Base-by-base conservation (phyloP, 2,797 vertebrate genomes). In the Sebastes minor region DNA sequence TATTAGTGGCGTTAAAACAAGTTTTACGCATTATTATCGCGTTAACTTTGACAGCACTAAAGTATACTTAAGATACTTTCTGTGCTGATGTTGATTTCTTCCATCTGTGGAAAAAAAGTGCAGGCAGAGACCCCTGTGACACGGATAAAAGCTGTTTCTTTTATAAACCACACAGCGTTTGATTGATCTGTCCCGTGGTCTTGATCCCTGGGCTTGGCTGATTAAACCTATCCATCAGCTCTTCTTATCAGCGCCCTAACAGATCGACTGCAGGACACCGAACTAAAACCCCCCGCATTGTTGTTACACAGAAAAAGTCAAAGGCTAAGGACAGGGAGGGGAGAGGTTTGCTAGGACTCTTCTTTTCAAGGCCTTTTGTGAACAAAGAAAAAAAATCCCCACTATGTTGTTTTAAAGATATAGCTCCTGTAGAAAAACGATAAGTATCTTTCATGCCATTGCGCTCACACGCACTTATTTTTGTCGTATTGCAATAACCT, bases 221-320 rank as follows among this genome's bases (percentile, higher is more conserved):
- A 95, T 95, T 95, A 95, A 94, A 94, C 92, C 93, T 88, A 94
- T 95, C 94, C 94, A 93, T 95, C 94, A 95, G 93, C 82, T 74
- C 74, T 85, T 91, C 94, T 95, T 95, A 95, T 95, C 94, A 92
- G 92, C 30, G 22, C 70, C 75, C 90, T 85, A 79, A 87, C 94
- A 94, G 94, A 94, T 92, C 89, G 87, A 90, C 91, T 89, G 85
- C 91, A 93, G 94, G 92, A 94, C 94, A 87, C 91, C 72, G 80
- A 91, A 89, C 92, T 91, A 83, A 93, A 90, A 87, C 90, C 92
- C 67, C 55, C 28, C 42, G 90, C 59, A 94, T 95, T 95, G 94
- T 95, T 94, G 90, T 71, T 81, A 93, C 93, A 94, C 87, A 83
- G 90, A 86, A 84, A 73, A 90, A 93, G 94, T 93, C 94, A 94